Evolutionary conservation across 1,140 invertebrate species (phyloP).

Genomic region (Nasonia longicornis): DNA sequence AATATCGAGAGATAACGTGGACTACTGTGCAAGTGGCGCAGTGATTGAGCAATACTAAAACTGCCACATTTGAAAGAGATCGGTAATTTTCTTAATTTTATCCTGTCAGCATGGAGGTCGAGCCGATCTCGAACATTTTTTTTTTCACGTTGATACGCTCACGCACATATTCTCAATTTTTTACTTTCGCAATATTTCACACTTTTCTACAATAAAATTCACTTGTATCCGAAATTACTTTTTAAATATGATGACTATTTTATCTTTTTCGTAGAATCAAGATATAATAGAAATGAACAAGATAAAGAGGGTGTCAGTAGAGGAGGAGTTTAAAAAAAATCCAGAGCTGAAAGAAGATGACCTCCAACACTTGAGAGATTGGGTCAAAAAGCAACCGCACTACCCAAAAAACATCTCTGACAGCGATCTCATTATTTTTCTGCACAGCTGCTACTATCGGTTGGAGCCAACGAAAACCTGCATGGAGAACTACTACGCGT

Average conservation of each 20-base stretch:
- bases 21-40: no score
- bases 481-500: conserved; percentile 73
- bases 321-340: conserved; percentile 71
- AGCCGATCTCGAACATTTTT: not conserved
- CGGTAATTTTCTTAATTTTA: not conserved
- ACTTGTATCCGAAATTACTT: no score
- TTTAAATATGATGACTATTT: no score
- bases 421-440: conserved; percentile 72
- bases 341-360: conserved; percentile 70
- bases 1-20: no score
- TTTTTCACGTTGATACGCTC: no score
- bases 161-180: no score
- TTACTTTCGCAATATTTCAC: no score
- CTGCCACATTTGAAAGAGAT: not conserved
- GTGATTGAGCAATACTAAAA: no score
- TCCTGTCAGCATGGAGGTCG: not conserved
- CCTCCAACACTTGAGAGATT: conserved; percentile 70
- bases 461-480: conserved; percentile 73
- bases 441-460: conserved; percentile 72
- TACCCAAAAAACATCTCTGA: conserved; percentile 69
- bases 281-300: not conserved
- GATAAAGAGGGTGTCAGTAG: conserved; percentile 52
- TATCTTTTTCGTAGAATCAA: not conserved
- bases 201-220: no score
- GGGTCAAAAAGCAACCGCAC: conserved; percentile 74